Conservation (phyloP, 2,888 invertebrate genomes). For the Spodoptera exigua region DNA sequence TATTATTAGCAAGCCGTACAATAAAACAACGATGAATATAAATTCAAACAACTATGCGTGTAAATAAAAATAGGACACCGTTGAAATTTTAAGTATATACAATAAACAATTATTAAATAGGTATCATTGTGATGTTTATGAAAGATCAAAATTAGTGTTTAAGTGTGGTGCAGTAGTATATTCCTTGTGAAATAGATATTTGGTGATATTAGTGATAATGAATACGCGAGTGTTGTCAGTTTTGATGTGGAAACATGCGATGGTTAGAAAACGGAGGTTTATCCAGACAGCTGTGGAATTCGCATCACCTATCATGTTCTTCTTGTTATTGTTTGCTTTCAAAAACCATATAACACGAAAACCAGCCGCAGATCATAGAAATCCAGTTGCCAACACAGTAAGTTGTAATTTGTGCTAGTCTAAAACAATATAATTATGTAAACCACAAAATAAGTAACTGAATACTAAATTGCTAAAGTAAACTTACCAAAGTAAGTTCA, state of each 20-base stretch:
- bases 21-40: no score
- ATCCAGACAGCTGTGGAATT: slow-evolving; percentile 27
- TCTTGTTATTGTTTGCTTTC: slow-evolving; percentile 20
- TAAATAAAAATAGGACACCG: slow-evolving; percentile 12
- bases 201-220: slow-evolving; percentile 23
- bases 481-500: no score
- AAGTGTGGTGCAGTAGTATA: slow-evolving; percentile 10
- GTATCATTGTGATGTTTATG: slow-evolving; percentile 23
- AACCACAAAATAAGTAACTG: no score
- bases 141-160: slow-evolving; percentile 13
- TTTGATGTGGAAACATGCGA: slow-evolving; percentile 70
- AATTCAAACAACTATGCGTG: slow-evolving; percentile 22
- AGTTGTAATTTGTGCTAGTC: slow-evolving; percentile 4
- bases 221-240: slow-evolving; percentile 50
- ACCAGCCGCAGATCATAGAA: rapidly evolving
- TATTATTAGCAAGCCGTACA: no score
- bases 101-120: slow-evolving; percentile 22
- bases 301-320: slow-evolving; percentile 25
- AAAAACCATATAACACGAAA: slow-evolving; percentile 1
- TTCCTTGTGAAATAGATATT: slow-evolving; percentile 12
- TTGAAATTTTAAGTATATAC: slow-evolving; percentile 23
- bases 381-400: slow-evolving; percentile 28
- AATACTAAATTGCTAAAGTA: no score
- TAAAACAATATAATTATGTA: no score
- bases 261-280: slow-evolving; percentile 58